Evolutionary conservation across 2,113 vertebrate genomes (phyloP).

Genomic region (Girardinichthys multiradiatus): DNA sequence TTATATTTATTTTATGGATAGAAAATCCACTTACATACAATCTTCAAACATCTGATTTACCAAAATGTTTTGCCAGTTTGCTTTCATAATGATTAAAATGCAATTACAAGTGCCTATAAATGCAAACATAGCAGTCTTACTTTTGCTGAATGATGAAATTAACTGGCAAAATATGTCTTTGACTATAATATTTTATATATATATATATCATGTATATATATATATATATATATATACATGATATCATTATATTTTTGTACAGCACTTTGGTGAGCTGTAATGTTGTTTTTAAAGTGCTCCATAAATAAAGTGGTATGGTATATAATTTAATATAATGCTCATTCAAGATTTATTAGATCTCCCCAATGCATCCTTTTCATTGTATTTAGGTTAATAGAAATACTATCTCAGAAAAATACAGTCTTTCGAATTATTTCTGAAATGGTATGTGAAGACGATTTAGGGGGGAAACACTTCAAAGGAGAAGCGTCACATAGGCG

Average conservation of each 20-base stretch:
- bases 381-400: slow-evolving; percentile 35
- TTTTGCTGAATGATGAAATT: slow-evolving; percentile 28
- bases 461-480: slow-evolving; percentile 37
- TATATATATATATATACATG: too few relatives aligned
- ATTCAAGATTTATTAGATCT: slow-evolving; percentile 63
- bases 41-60: slow-evolving; percentile 5
- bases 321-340: slow-evolving; percentile 40
- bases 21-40: slow-evolving; percentile 29
- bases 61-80: slow-evolving; percentile 14
- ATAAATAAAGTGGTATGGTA: too few relatives aligned
- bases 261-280: too few relatives aligned
- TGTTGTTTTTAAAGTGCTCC: too few relatives aligned
- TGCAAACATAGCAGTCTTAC: slow-evolving; percentile 43
- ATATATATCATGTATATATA: too few relatives aligned
- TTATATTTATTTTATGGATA: slow-evolving; percentile 25
- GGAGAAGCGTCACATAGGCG: slow-evolving; percentile 31
- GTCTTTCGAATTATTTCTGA: slow-evolving; percentile 42
- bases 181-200: slow-evolving; percentile 16
- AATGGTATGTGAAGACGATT: slow-evolving; percentile 15
- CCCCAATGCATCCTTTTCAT: slow-evolving; percentile 45
- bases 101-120: slow-evolving; percentile 61
- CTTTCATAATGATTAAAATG: slow-evolving; percentile 59
- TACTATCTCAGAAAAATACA: slow-evolving; percentile 15
- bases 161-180: background rate
- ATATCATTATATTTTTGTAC: too few relatives aligned